These are phyloP conservation scores for Xestoiulus laeticollis DNA, from an alignment of 2,888 invertebrate genomes.

Conservation along the genomic window DNA sequence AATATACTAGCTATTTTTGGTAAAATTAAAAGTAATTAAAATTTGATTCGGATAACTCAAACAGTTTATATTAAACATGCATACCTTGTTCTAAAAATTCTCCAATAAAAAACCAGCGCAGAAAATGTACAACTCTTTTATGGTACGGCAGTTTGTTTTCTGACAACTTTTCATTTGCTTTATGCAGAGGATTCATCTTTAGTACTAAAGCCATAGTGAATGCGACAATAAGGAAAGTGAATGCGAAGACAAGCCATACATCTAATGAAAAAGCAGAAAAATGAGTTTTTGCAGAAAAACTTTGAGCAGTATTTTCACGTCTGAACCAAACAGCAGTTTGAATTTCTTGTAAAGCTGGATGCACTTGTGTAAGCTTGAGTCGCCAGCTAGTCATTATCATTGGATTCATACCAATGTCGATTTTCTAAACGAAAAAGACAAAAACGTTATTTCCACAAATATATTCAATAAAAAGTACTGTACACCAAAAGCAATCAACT, in stretches of 20 bases:
- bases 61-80: not conserved
- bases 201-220: constrained; percentile 1
- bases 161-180: not conserved
- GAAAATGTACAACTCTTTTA: not conserved
- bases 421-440: not conserved
- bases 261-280: constrained; percentile 36
- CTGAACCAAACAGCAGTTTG: constrained; percentile 4
- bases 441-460: not conserved
- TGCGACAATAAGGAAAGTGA: not conserved
- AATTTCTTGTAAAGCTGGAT: not conserved
- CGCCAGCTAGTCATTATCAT: not conserved
- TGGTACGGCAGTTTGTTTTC: not conserved
- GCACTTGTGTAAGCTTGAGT: not conserved
- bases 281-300: constrained; percentile 9
- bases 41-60: not conserved
- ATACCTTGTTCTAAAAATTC: constrained; percentile 36
- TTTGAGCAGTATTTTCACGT: not conserved
- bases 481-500: too few relatives aligned
- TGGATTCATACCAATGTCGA: constrained; percentile 17
- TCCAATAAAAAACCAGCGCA: constrained; percentile 27
- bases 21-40: too few relatives aligned
- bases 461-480: too few relatives aligned
- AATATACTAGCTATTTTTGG: too few relatives aligned
- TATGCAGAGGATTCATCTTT: constrained; percentile 32
- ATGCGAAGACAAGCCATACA: constrained; percentile 34